Percentiles rank a stretch among this genome's conserved stretches.
phyloP scores from a whole-genome alignment of 1,140 invertebrate genomes.

The Diorhabda elongata region DNA sequence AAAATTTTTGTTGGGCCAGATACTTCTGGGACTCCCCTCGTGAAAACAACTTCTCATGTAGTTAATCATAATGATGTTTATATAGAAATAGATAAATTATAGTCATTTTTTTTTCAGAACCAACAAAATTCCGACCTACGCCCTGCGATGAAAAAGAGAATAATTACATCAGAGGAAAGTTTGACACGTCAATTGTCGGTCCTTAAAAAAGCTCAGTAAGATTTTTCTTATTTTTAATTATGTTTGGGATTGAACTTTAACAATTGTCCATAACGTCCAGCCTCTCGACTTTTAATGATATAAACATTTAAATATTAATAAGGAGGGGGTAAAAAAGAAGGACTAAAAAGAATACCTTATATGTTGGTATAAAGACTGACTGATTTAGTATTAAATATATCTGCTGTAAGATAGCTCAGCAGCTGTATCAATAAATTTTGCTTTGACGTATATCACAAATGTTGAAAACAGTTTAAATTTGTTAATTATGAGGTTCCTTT shows the following conservation, averaged over 20 bases:
- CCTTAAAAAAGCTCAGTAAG: slow-evolving; percentile 54
- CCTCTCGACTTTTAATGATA: not conserved
- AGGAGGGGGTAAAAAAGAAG: not conserved
- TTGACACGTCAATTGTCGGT: slow-evolving; percentile 55
- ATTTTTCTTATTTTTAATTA: not conserved
- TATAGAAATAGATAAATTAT: not conserved
- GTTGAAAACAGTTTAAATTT: not conserved
- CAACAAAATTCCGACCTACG: slow-evolving; percentile 33
- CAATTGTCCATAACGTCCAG: not conserved
- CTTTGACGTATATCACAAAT: not conserved
- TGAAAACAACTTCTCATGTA: not conserved
- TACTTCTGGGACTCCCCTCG: not conserved
- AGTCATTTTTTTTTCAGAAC: slow-evolving; percentile 38
- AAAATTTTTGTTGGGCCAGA: not conserved
- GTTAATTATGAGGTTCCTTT: slow-evolving; percentile 1
- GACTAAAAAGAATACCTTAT: slow-evolving; percentile 3
- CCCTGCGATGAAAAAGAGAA: slow-evolving; percentile 54
- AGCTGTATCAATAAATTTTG: not conserved
- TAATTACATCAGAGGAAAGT: slow-evolving; percentile 54
- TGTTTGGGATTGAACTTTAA: not conserved
- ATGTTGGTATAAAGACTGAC: slow-evolving; percentile 21
- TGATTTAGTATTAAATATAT: slow-evolving; percentile 18
- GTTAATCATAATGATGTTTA: not conserved
- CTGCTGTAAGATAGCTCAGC: not conserved
- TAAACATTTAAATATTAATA: slow-evolving; percentile 5